Evolutionary conservation across 2,113 vertebrate species (phyloP), one percentile per base, ranked within the genome.

Genomic region (Pangasianodon gigas): DNA sequence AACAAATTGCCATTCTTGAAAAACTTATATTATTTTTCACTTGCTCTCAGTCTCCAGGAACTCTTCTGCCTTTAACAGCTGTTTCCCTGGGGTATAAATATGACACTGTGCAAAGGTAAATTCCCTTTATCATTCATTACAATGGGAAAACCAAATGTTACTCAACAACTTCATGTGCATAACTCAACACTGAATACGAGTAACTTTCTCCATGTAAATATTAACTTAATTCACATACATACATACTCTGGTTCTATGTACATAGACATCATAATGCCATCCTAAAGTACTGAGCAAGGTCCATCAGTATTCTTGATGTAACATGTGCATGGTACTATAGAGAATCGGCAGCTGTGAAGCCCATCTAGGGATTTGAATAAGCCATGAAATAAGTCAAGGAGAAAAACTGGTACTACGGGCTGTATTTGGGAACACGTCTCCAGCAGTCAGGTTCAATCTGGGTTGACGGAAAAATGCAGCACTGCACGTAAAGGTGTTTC

Each of bases 351-450:
- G 81, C n/a, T 56, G n/a, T 83, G 32, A 58, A 56, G 52, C 80
- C 52, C 80, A 83, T 83, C 2, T 37, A 37, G 80, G 52, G 80
- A 56, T 83, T 82, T 32, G 18, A 83, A 37, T 83, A 32, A 83
- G 51, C 29, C 18, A 54, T 56, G 79, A 54, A 82, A 41, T 21
- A 56, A 80, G 46, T 80, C 48, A 80, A 14, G 77, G 48, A 52
- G 26, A n/a, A 83, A 82, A 83, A 83, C n/a, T 56, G 52, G 51
- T 56, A 54, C 80, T 56, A 82, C 5, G 19, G 80, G 18, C 16
- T 37, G 18, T 18, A 58, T 56, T 56, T 56, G n/a, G 8, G n/a
- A 83, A 32, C 51, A 54, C 5, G 7, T 62, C 44, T 80, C 0
- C 18, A 52, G 58, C 24, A 65, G 46, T 69, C 46, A 14, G 46